Evolutionary conservation across 2,888 invertebrate species (phyloP).

Genomic region (Melipona beecheii): DNA sequence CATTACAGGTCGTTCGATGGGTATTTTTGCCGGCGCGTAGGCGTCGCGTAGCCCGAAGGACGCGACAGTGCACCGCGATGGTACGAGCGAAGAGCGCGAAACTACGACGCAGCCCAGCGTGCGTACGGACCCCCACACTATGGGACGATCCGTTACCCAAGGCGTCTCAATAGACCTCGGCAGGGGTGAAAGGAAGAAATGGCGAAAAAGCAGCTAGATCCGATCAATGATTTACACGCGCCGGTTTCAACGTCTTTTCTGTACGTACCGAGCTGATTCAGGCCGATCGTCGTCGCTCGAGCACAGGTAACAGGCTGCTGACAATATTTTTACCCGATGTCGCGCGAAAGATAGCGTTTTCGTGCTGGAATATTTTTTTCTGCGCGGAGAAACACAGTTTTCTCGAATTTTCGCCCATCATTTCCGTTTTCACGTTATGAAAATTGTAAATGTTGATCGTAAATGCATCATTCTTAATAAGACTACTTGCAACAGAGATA

Average conservation of each 20-base stretch:
- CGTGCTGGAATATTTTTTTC: too few relatives aligned
- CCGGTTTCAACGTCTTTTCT: background rate
- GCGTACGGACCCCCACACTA: conserved; percentile 69
- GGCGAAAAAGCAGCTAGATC: conserved; percentile 64
- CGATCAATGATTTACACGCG: conserved; percentile 72
- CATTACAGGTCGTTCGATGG: conserved; percentile 34
- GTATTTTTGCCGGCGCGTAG: conserved; percentile 62
- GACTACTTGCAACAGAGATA: too few relatives aligned
- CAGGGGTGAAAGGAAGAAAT: conserved; percentile 45
- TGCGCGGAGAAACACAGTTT: too few relatives aligned
- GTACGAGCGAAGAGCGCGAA: conserved; percentile 24
- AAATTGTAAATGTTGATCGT: too few relatives aligned
- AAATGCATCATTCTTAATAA: too few relatives aligned
- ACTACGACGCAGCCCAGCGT: conserved; percentile 59
- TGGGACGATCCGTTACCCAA: conserved; percentile 75
- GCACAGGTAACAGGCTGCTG: conserved; percentile 21
- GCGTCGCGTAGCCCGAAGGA: conserved; percentile 51
- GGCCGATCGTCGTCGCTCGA: conserved; percentile 40
- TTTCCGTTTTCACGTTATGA: too few relatives aligned
- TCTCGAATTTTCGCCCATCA: too few relatives aligned
- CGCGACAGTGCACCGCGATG: conserved; percentile 39
- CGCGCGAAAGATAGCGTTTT: too few relatives aligned
- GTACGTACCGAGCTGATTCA: conserved; percentile 50
- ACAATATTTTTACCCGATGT: background rate
- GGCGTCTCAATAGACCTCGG: conserved; percentile 74